phyloP scores from a whole-genome alignment of 2,797 vertebrate species.

The Platyrinchus mystaceus region DNA sequence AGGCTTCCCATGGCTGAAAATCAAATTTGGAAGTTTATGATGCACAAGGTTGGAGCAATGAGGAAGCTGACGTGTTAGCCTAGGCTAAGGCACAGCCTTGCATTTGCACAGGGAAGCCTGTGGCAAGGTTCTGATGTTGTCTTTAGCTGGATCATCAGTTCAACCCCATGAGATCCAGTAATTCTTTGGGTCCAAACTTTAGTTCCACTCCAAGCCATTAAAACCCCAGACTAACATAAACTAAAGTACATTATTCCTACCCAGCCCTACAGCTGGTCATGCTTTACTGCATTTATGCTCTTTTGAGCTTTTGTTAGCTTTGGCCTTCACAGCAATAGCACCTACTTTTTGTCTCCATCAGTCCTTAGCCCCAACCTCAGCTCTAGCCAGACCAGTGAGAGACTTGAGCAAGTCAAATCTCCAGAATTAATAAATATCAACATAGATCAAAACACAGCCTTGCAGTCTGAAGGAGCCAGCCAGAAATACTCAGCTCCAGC shows the following conservation, averaged over 20 bases:
- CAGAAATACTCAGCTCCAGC: not conserved
- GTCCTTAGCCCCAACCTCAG: not conserved
- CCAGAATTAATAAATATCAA: not conserved
- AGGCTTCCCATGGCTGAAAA: not conserved
- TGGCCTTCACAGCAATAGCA: not conserved
- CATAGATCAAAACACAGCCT: not conserved
- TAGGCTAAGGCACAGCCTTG: not conserved
- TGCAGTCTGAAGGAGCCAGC: not conserved
- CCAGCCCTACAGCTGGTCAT: not conserved
- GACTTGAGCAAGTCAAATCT: not conserved
- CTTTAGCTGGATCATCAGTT: not conserved
- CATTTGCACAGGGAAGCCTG: accelerated
- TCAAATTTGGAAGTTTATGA: not conserved
- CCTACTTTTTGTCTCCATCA: not conserved
- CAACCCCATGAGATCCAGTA: not conserved
- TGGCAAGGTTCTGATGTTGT: not conserved
- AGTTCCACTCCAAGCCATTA: not conserved
- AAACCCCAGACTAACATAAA: not conserved
- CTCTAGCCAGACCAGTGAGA: not conserved
- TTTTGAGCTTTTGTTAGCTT: not conserved
- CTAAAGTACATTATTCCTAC: not conserved
- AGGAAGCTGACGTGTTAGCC: not conserved
- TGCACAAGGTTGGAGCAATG: not conserved
- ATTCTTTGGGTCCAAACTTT: not conserved
- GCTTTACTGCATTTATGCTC: not conserved